Base-by-base conservation (phyloP, 2,797 vertebrate genomes). In the Ceryle rudis region DNA sequence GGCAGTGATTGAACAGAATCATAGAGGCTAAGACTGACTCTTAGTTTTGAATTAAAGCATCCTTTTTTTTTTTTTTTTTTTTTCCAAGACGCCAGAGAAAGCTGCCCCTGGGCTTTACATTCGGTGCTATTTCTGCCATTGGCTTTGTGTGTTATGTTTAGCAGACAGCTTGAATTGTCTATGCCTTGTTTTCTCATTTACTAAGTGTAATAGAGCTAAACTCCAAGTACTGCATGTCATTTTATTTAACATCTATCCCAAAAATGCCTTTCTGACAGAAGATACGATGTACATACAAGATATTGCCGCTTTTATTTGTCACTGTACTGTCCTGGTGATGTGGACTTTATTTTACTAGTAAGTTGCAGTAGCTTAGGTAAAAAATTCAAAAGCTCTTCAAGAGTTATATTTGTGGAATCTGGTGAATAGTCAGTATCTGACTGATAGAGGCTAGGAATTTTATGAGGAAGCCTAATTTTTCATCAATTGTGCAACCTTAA, bases 201-300 rank as follows among this genome's bases (percentile, higher is more conserved):
- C 49, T 51, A 39, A 74, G 54, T 25, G n/a, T 86, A 79, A 77
- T 49, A 35, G 69, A 81, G 46, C 18, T 83, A 35, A 91, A 78
- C 41, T 87, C 33, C 51, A 58, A 81, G 31, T 89, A 78, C 51
- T 72, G 23, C 29, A 7, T 75, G 75, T 51, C 22, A 51, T 44
- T 87, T 87, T 51, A 65, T 66, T 91, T 77, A 67, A 80, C 52
- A n/a, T 18, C 37, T 81, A 18, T 47, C 46, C 46, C 22, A 39
- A 51, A 88, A 94, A 88, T 37, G 41, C 28, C 66, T 93, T 88
- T 93, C 46, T 82, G 55, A 71, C 58, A 57, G 65, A 74, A 87
- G 19, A 22, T 81, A 52, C 54, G 86, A 5, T 47, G 31, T 51
- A 51, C 7, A 0, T 72, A 13, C 31, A 67, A 83, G n/a, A 37